Evolutionary conservation across 2,797 vertebrate genomes (phyloP), one percentile per base, ranked within the genome.

Genomic region (Alosa sapidissima): DNA sequence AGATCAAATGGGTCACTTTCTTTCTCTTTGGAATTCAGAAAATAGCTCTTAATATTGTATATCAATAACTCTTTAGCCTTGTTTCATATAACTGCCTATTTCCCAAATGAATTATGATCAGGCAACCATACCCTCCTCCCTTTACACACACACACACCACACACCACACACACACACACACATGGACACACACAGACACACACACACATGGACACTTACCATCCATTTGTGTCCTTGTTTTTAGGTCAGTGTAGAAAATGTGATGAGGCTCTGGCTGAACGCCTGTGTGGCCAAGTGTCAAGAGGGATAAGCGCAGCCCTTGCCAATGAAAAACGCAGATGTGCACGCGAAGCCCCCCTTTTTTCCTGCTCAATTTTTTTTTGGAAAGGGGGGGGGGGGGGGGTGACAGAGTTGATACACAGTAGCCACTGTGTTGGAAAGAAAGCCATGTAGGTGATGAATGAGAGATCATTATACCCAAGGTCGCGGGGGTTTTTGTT

Each of bases 271-370:
- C 52, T 10, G 52, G 81, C 8, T 81, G 48, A 48, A 84, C 58
- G 62, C 81, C 75, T 88, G 65, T 11, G 48, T 84, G 52, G 81
- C 33, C 83, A 41, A 81, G 68, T 75, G 55, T 81, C 72, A 48
- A 24, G 81, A 81, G 75, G 68, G 21, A 81, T 82, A 33, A 81
- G 36, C 83, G 83, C 83, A 82, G 58, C 48, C 58, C 36, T 84
- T 33, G 82, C 84, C 81, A 84, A 88, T 87, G 81, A 60, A 78
- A 68, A 65, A 21, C 85, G 55, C 82, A 86, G 87, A 87, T 86
- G 88, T 52, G 21, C 24, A 75, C 14, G 68, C 33, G 1, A 41
- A 14, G 36, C 68, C 33, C 58, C 55, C 28, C 68, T 36, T 41
- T 75, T 41, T 41, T 41, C 33, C 68, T 75, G 9, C 65, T 72